Conservation (phyloP, 2,888 invertebrate species). For the Eupithecia insigniata region DNA sequence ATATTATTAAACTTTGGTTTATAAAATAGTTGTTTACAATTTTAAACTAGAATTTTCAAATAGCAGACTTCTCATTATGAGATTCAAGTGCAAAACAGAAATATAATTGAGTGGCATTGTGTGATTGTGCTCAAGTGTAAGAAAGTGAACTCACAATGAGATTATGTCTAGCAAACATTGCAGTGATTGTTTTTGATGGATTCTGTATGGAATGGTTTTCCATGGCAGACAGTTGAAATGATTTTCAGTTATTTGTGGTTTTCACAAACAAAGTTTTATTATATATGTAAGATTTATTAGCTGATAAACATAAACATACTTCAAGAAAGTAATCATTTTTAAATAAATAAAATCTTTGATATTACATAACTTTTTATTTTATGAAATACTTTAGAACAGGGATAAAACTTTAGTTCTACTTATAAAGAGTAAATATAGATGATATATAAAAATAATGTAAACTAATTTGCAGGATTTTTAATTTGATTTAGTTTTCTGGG, state of each 20-base stretch:
- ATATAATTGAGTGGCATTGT: conserved; percentile 31
- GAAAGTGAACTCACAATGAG: conserved; percentile 16
- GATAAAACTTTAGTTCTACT: background rate
- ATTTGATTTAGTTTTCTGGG: background rate
- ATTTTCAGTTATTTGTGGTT: background rate
- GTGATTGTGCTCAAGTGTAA: conserved; percentile 26
- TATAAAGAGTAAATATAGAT: no score
- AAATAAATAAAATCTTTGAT: conserved; percentile 9
- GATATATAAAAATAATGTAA: background rate
- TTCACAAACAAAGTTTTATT: background rate
- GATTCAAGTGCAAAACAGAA: conserved; percentile 24
- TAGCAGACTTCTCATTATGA: conserved; percentile 7
- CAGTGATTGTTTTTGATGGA: conserved; percentile 30
- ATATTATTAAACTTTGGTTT: background rate
- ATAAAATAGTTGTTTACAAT: background rate
- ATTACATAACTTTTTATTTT: background rate
- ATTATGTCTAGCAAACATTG: conserved; percentile 16
- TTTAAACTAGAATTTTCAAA: background rate
- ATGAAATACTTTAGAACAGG: background rate
- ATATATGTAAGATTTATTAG: background rate
- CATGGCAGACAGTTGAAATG: conserved; percentile 14
- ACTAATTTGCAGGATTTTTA: background rate
- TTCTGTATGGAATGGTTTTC: conserved; percentile 26
- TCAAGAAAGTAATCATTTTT: conserved; percentile 6
- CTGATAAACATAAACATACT: background rate